A percentile compares a stretch with the other conserved stretches of the same genome.
These are phyloP conservation scores for Pyrocoelia pectoralis DNA, from an alignment of 2,888 invertebrate species.

Conservation along the genomic window DNA sequence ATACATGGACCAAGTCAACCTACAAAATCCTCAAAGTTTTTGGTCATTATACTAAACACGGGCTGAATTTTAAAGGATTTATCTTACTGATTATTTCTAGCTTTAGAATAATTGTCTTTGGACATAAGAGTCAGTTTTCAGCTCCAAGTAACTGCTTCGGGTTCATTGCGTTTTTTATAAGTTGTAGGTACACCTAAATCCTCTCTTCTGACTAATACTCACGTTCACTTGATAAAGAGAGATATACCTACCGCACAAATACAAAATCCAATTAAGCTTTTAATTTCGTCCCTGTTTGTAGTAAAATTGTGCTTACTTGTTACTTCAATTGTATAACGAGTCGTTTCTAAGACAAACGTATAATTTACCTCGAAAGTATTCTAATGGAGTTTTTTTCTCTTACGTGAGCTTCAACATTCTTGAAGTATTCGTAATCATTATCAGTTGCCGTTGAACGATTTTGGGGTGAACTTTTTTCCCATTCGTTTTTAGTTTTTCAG, in stretches of 20 bases:
- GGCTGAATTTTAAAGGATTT: conserved; percentile 1
- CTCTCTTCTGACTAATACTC: neutral
- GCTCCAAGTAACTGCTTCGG: neutral
- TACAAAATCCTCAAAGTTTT: neutral
- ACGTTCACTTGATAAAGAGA: neutral
- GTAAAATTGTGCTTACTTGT: neutral
- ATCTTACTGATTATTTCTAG: neutral
- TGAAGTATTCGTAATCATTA: too few species aligned
- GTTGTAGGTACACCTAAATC: neutral
- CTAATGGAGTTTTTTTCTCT: too few species aligned
- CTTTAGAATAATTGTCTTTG: neutral
- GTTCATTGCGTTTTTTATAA: neutral
- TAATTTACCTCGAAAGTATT: too few species aligned
- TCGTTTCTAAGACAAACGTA: neutral
- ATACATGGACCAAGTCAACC: too few species aligned
- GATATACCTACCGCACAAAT: neutral
- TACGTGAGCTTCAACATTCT: too few species aligned
- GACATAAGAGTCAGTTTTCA: neutral
- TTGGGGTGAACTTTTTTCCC: too few species aligned
- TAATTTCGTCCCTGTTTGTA: neutral
- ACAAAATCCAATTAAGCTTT: neutral
- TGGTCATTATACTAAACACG: neutral
- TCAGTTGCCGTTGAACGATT: too few species aligned
- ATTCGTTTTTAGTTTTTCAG: neutral
- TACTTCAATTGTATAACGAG: neutral